A percentile compares a stretch with the other conserved stretches of the same genome.
Conservation (phyloP, 2,888 invertebrate species). For the Drosophila atroscutellata region DNA sequence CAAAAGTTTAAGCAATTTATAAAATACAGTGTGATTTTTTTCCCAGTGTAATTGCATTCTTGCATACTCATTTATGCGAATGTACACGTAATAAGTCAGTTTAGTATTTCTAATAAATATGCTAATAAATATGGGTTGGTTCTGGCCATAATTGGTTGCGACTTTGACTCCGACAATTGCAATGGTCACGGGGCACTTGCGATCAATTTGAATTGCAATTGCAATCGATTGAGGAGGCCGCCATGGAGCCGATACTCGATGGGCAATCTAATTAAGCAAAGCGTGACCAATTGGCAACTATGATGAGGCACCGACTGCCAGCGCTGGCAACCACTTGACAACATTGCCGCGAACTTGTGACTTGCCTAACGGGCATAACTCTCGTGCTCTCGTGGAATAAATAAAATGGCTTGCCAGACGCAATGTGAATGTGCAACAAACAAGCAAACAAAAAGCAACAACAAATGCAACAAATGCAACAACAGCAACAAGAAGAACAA, state of each 20-base stretch:
- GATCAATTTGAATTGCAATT: constrained; percentile 33
- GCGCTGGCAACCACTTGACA: constrained; percentile 46
- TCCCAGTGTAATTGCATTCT: not conserved
- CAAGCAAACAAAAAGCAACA: constrained; percentile 52
- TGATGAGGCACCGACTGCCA: not conserved
- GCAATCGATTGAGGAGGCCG: constrained; percentile 53
- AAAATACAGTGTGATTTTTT: not conserved
- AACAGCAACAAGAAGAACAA: not conserved
- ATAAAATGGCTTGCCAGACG: constrained; percentile 55
- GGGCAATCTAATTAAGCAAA: constrained; percentile 23
- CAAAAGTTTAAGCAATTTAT: not conserved
- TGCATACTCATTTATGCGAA: not conserved
- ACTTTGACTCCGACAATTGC: not conserved
- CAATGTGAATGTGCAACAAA: constrained; percentile 45
- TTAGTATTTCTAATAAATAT: not conserved
- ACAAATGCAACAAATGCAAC: constrained; percentile 12
- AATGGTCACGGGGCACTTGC: constrained; percentile 27
- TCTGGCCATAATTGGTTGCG: not conserved
- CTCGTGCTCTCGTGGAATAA: constrained; percentile 36
- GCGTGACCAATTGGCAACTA: constrained; percentile 45
- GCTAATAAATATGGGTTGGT: constrained; percentile 8
- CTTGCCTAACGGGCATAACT: not conserved
- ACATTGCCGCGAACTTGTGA: constrained; percentile 4
- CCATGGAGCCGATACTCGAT: constrained; percentile 8
- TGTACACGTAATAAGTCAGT: not conserved